A percentile compares a stretch with the other conserved stretches of the same genome.
Conservation (phyloP, 2,888 invertebrate species). For the Volucella inflata region DNA sequence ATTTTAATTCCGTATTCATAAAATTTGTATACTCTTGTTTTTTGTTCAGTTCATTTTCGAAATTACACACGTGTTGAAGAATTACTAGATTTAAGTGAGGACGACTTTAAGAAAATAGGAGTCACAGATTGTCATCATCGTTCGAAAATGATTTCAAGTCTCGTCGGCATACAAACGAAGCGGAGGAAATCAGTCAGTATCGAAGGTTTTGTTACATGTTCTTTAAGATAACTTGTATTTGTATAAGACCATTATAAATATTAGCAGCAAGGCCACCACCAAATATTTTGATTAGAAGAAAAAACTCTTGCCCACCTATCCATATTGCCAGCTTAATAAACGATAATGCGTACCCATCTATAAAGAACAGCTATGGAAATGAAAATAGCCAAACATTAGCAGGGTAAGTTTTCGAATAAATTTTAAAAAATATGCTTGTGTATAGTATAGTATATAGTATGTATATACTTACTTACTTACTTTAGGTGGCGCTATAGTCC, state of each 20-base stretch:
- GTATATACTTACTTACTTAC: too few species aligned
- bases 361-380: constrained; percentile 77
- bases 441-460: too few species aligned
- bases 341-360: constrained; percentile 56
- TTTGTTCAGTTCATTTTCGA: constrained; percentile 78
- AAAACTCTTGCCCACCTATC: constrained; percentile 79
- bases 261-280: not conserved
- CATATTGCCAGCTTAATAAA: constrained; percentile 59
- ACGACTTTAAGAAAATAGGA: constrained; percentile 86
- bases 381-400: constrained; percentile 76
- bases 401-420: too few species aligned
- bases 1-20: constrained; percentile 11
- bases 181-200: constrained; percentile 84
- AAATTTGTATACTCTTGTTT: not conserved
- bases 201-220: constrained; percentile 78
- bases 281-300: constrained; percentile 76
- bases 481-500: too few species aligned
- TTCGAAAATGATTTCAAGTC: constrained; percentile 87
- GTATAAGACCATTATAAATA: not conserved
- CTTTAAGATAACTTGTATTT: not conserved
- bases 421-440: too few species aligned
- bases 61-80: constrained; percentile 79
- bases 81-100: constrained; percentile 82
- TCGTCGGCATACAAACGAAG: constrained; percentile 87
- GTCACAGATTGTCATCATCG: constrained; percentile 87